Base-by-base conservation (phyloP, 2,797 vertebrate genomes). In the Decapterus maruadsi region DNA sequence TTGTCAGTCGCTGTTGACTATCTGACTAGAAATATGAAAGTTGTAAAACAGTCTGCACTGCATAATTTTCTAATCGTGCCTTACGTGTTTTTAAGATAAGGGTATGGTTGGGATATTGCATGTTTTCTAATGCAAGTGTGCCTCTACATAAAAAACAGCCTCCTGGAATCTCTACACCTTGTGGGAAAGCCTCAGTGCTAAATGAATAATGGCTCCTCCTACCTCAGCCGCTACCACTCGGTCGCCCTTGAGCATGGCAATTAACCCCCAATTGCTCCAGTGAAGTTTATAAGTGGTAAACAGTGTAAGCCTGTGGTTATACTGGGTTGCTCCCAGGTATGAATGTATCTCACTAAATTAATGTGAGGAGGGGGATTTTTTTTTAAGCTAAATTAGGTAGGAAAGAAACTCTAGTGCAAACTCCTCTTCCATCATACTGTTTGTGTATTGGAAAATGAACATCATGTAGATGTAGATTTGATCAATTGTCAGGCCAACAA, bases 401-500 rank as follows among this genome's bases (percentile, higher is more conserved):
- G 42, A 16, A 29, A 40, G 36, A 53, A 20, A 3, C 12, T 62
- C 11, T 0, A 1, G 43, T 4, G 20, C 16, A 40, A 66, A 38
- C 45, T 55, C 13, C 20, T 10, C 45, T 65, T 48, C 42, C 6
- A 6, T 60, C 59, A 7, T 26, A 8, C 34, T 11, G 19, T 31
- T 40, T 65, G n/a, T 12, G n/a, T 8, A n/a, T 19, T 29, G 54
- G 6, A 6, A 42, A 55, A 42, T 40, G 13, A 42, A 50, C 6
- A 38, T 81, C 61, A 8, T 57, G 14, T 70, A 67, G 59, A 56
- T 80, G 68, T 38, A 2, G 34, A 76, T 68, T 64, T 72, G 43
- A 74, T 78, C 73, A 60, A 60, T 81, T 83, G 53, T 80, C 40
- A 0, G 20, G 45, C 65, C 83, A 84, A 67, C 70, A 70, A 45